phyloP scores from a whole-genome alignment of 2,888 invertebrate genomes.

The Pemphredon lugubris region DNA sequence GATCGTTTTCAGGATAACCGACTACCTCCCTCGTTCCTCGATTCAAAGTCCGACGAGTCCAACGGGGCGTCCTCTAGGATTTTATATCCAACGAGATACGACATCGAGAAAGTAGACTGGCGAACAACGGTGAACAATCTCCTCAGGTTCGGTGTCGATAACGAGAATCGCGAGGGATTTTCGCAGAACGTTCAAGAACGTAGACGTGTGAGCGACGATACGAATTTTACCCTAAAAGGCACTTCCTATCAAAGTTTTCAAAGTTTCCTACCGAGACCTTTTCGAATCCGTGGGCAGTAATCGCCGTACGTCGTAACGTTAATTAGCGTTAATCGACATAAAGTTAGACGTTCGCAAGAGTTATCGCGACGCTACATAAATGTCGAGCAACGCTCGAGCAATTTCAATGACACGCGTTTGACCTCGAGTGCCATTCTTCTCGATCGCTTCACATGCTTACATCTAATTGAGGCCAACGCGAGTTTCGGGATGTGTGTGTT shows the following conservation, averaged over 20 bases:
- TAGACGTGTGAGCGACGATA: conserved; percentile 25
- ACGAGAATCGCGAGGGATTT: conserved; percentile 13
- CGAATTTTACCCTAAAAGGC: conserved; percentile 3
- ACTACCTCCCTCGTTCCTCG: not conserved
- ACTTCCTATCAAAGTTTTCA: not conserved
- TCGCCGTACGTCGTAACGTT: conserved; percentile 37
- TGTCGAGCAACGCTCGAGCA: not conserved
- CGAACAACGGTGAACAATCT: not conserved
- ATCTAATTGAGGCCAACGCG: too few species aligned
- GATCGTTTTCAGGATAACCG: conserved; percentile 35
- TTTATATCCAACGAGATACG: conserved; percentile 11
- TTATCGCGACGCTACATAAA: not conserved
- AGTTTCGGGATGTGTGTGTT: too few species aligned
- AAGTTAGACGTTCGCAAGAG: conserved; percentile 34
- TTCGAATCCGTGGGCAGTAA: conserved; percentile 9
- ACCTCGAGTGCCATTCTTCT: too few species aligned
- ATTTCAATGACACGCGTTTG: too few species aligned
- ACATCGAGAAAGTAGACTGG: not conserved
- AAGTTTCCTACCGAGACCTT: too few species aligned
- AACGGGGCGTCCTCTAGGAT: not conserved
- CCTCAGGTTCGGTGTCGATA: conserved; percentile 1
- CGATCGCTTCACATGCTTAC: too few species aligned
- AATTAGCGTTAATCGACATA: conserved; percentile 52
- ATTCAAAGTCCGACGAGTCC: not conserved
- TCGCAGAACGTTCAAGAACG: conserved; percentile 11